These are phyloP conservation scores for Clarias batrachus DNA, from an alignment of 2,113 vertebrate genomes.

Conservation along the genomic window DNA sequence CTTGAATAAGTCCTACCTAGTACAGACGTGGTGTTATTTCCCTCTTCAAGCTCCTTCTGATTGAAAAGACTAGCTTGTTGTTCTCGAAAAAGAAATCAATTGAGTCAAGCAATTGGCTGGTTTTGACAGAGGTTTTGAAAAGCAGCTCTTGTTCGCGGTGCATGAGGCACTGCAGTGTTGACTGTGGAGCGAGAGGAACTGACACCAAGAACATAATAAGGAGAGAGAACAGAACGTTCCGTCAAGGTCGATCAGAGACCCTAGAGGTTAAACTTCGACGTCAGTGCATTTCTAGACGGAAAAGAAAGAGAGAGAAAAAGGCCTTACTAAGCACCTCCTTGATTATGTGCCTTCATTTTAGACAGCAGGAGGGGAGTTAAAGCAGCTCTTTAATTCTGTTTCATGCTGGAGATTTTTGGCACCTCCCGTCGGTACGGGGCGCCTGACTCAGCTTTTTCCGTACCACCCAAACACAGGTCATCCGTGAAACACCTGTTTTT, in stretches of 20 bases:
- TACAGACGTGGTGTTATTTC: conserved; percentile 27
- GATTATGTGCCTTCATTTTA: conserved; percentile 47
- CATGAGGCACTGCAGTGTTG: conserved; percentile 17
- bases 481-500: conserved; percentile 47
- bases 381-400: conserved; percentile 36
- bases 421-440: conserved; percentile 26
- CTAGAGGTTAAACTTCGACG: neutral
- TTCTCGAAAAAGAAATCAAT: conserved; percentile 33
- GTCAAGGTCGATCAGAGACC: conserved; percentile 18
- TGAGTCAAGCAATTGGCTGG: neutral
- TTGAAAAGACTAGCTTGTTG: conserved; percentile 10
- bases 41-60: conserved; percentile 17
- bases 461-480: conserved; percentile 24
- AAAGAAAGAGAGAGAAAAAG: conserved; percentile 1
- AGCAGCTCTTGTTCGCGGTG: conserved; percentile 19
- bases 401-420: conserved; percentile 30
- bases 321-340: conserved; percentile 39
- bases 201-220: neutral
- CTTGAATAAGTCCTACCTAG: conserved; percentile 27
- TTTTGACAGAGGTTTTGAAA: conserved; percentile 27
- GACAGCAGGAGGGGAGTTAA: conserved; percentile 22
- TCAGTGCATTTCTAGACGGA: conserved; percentile 2
- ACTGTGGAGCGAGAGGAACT: neutral
- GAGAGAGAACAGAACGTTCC: conserved; percentile 21
- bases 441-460: conserved; percentile 44